Evolutionary conservation across 2,888 invertebrate species (phyloP), one percentile per base, ranked within the genome.

Genomic region (Galerucella calmariensis): DNA sequence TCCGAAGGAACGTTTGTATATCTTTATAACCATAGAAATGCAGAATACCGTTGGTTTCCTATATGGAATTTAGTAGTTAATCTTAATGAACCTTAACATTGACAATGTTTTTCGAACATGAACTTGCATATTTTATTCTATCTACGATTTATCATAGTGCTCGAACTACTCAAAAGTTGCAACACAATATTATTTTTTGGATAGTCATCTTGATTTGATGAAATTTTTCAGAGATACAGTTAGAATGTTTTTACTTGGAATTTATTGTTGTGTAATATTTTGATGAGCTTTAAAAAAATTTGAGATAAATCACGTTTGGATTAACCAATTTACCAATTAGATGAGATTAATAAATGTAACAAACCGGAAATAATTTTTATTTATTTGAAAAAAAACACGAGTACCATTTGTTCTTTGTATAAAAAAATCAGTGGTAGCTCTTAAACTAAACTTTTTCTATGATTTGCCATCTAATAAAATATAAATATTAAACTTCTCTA

Each of bases 181-280:
- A 67, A 67, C 69, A 75, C 53, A 48, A 16, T n/a, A 63, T 41
- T 20, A 16, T 56, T 70, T 67, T 75, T 73, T 63, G 56, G 73
- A 75, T 67, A 75, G 75, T 73, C 75, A 75, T 75, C 73, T 75
- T 67, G 73, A 75, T 70, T 67, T 73, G 72, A 70, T 72, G 66
- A 75, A 67, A 12, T 70, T 70, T 69, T 69, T 44, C 56, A 63
- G 35, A 73, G 69, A 62, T 70, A 75, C 75, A 62, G 75, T 72
- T 75, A 73, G 67, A 59, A 70, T 72, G 58, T 75, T 72, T 72
- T 75, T 73, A 41, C 63, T 56, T 35, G 65, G 46, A 62, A 65
- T 74, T 46, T 67, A 51, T 10, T 35, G 63, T 75, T 75, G 67
- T 67, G 12, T 62, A 75, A 72, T 62, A 59, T 71, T 69, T 67